Evolutionary conservation across 2,113 vertebrate species (phyloP), one percentile per base, ranked within the genome.

Genomic region (Panthera uncia): DNA sequence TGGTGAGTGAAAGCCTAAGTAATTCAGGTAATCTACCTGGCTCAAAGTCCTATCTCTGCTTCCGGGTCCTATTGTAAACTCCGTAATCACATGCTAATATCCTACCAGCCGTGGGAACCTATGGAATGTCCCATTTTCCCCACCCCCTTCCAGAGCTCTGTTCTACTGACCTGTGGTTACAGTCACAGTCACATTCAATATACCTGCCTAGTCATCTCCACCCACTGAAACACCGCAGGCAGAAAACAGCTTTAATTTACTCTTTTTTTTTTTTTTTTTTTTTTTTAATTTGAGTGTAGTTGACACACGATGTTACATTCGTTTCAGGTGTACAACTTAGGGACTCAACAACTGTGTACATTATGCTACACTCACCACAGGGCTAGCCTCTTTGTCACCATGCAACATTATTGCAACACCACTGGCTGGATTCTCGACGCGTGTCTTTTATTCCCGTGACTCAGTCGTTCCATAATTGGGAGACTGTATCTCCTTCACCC

Each of bases 11-110:
- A 29, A 76, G 13, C 74, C 1, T 1, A 8, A 19, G 29, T 0
- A 15, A 23, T 2, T 41, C 1, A 0, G 29, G 5, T 21, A 23
- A 1, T 4, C 86, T 0, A 4, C 1, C 7, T 6, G 11, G n/a
- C 38, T n/a, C 48, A 3, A 6, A 19, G 27, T 13, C 63, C 2
- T 0, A 1, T 27, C 27, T 27, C 48, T 10, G 14, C 31, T 5
- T 23, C 66, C 45, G 13, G 69, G 12, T 55, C n/a, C 23, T 5
- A 5, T 73, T 27, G 29, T 29, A 23, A 52, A 11, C 38, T 45
- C 10, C 4, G 0, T 5, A 2, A 1, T 25, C n/a, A 4, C 3
- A 4, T 11, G 13, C 1, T 14, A 0, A 25, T 16, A 6, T 16
- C 29, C 48, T 6, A 3, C 9, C 4, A 55, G n/a, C 66, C 27